A percentile compares a stretch with the other conserved stretches of the same genome.
phyloP scores from a whole-genome alignment of 2,797 vertebrate species.

The Gymnodraco acuticeps region DNA sequence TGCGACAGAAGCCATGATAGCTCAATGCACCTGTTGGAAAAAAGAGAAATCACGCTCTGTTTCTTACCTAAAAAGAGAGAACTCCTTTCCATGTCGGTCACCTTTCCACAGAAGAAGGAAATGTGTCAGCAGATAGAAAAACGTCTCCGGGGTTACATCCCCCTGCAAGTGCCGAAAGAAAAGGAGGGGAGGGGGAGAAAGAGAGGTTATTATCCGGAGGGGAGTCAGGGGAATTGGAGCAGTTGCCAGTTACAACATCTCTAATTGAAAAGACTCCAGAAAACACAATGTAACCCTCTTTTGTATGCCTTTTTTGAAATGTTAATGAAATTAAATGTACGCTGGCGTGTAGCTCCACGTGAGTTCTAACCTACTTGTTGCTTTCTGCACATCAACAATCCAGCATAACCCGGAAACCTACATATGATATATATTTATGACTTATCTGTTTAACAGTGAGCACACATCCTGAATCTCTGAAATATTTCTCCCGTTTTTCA shows the following conservation, averaged over 20 bases:
- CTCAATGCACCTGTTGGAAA: conserved; percentile 19
- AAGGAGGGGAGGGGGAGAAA: conserved; percentile 8
- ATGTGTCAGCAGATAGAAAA: conserved; percentile 50
- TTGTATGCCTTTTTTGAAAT: not conserved
- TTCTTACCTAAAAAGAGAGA: conserved; percentile 70
- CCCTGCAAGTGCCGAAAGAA: conserved; percentile 32
- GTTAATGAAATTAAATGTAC: not conserved
- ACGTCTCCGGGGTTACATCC: conserved; percentile 33
- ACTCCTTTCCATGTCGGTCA: conserved; percentile 72
- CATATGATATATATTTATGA: conserved; percentile 47
- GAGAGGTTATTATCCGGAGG: conserved; percentile 29
- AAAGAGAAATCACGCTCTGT: not conserved
- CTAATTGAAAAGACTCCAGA: not conserved
- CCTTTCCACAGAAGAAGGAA: conserved; percentile 57
- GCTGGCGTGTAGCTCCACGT: not conserved
- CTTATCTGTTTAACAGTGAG: conserved; percentile 35
- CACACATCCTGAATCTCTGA: conserved; percentile 19
- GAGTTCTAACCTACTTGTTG: conserved; percentile 48
- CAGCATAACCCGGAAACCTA: conserved; percentile 30
- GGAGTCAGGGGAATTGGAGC: conserved; percentile 12
- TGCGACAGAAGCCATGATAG: not conserved
- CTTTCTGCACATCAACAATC: conserved; percentile 17
- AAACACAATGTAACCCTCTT: not conserved
- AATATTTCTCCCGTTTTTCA: conserved; percentile 12
- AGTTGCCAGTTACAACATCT: conserved; percentile 10